Evolutionary conservation across 2,888 invertebrate species (phyloP).

Genomic region (Drosophila parthenogenetica): DNA sequence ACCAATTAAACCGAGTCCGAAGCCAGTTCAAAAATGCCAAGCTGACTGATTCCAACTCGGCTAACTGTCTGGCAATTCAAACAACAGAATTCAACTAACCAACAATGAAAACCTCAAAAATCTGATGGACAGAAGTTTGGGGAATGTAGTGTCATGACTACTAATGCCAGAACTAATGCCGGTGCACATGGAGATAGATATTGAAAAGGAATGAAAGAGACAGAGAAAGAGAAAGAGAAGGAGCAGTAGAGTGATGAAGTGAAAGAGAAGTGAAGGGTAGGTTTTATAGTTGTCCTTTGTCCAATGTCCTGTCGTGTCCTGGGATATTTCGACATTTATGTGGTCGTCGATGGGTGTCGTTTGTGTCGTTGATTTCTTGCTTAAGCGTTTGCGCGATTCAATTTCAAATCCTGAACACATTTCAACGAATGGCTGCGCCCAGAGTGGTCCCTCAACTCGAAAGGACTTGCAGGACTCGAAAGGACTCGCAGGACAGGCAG

Average conservation of each 20-base stretch:
- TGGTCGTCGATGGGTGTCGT: slow-evolving; percentile 77
- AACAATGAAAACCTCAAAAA: slow-evolving; percentile 79
- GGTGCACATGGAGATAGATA: slow-evolving; percentile 10
- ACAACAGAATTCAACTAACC: slow-evolving; percentile 77
- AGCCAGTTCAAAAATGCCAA: slow-evolving; percentile 52
- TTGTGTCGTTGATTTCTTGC: slow-evolving; percentile 79
- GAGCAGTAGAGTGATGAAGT: too few relatives aligned
- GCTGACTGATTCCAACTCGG: slow-evolving; percentile 19
- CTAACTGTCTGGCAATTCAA: slow-evolving; percentile 66
- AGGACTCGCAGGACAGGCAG: slow-evolving; percentile 38
- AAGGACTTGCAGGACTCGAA: slow-evolving; percentile 13
- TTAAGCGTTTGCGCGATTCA: slow-evolving; percentile 75
- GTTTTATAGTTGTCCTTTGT: slow-evolving; percentile 7
- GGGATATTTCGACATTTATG: slow-evolving; percentile 76
- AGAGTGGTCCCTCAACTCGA: neutral
- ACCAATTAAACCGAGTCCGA: slow-evolving; percentile 74
- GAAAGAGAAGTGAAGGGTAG: neutral
- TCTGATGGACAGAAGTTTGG: slow-evolving; percentile 41
- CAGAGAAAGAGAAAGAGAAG: neutral
- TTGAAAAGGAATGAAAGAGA: neutral
- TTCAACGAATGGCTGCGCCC: slow-evolving; percentile 67
- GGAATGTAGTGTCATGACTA: slow-evolving; percentile 65
- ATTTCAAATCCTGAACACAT: slow-evolving; percentile 77
- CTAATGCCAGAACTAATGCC: slow-evolving; percentile 49
- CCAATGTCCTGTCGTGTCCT: slow-evolving; percentile 10